Evolutionary conservation across 2,113 vertebrate genomes (phyloP).

Genomic region (Nycticorax nycticorax): DNA sequence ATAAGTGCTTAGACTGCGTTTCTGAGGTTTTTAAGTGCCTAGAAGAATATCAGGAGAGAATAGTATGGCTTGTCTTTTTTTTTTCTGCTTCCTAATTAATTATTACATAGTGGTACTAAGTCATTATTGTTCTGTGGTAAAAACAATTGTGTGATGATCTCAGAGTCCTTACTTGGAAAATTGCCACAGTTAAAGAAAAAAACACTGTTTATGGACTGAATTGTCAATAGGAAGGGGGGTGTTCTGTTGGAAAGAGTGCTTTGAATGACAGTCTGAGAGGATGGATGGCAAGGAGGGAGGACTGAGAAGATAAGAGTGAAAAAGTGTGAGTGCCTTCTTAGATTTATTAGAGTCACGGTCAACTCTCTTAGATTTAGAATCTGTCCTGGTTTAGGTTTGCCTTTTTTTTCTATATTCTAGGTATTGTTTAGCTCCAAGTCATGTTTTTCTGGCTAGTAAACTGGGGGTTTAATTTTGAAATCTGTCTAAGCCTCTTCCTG

Average conservation of each 20-base stretch:
- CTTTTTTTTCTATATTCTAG: neutral
- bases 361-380: neutral
- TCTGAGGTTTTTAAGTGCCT: neutral
- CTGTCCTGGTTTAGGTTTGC: neutral
- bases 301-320: neutral
- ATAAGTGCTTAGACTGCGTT: neutral
- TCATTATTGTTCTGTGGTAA: conserved; percentile 9
- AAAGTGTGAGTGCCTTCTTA: neutral
- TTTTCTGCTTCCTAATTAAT: neutral
- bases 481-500: neutral
- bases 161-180: neutral
- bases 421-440: neutral
- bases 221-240: neutral
- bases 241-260: neutral
- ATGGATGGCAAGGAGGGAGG: neutral
- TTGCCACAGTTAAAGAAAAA: neutral
- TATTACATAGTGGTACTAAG: neutral
- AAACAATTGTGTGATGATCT: conserved; percentile 36
- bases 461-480: neutral
- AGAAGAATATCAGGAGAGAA: neutral
- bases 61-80: neutral
- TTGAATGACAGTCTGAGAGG: neutral
- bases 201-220: neutral
- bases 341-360: neutral
- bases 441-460: neutral